Percentiles rank a stretch among this genome's conserved stretches.
Evolutionary conservation across 2,888 invertebrate genomes (phyloP).

Genomic region (Tupiocoris notatus): DNA sequence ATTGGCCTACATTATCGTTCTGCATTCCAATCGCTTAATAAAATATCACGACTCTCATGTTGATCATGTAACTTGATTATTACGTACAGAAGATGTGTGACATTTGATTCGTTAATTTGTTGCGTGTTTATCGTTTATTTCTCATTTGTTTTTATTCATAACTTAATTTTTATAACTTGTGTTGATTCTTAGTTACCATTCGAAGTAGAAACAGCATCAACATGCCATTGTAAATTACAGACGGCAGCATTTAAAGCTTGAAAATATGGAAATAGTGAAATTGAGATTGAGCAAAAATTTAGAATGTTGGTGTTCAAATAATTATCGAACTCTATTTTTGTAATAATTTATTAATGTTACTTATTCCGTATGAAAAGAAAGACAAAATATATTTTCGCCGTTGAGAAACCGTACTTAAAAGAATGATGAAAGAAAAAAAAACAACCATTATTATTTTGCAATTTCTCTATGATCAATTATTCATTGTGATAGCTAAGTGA

Average conservation of each 20-base stretch:
- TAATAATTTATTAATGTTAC: conserved; percentile 43
- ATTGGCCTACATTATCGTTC: conserved; percentile 37
- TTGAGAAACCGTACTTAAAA: conserved; percentile 22
- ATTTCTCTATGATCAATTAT: conserved; percentile 43
- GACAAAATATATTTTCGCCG: conserved; percentile 42
- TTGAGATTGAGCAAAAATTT: conserved; percentile 27
- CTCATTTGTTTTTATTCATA: conserved; percentile 19
- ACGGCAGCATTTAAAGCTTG: conserved; percentile 39
- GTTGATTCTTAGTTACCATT: conserved; percentile 24
- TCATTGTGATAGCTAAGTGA: conserved; percentile 36
- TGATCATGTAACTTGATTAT: conserved; percentile 9
- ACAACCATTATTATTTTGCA: conserved; percentile 42
- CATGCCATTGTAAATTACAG: conserved; percentile 30
- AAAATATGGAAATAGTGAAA: conserved; percentile 36
- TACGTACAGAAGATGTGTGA: conserved; percentile 6
- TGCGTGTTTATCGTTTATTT: neutral
- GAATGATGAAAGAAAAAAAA: conserved; percentile 19
- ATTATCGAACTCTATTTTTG: conserved; percentile 43
- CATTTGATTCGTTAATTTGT: neutral
- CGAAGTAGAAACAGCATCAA: conserved; percentile 28
- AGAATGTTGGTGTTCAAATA: conserved; percentile 41
- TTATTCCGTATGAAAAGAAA: conserved; percentile 42
- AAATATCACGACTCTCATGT: conserved; percentile 15
- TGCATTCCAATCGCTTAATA: conserved; percentile 38
- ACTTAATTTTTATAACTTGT: conserved; percentile 28